Conservation (phyloP, 2,888 invertebrate genomes). For the Ecliptopera silaceata region DNA sequence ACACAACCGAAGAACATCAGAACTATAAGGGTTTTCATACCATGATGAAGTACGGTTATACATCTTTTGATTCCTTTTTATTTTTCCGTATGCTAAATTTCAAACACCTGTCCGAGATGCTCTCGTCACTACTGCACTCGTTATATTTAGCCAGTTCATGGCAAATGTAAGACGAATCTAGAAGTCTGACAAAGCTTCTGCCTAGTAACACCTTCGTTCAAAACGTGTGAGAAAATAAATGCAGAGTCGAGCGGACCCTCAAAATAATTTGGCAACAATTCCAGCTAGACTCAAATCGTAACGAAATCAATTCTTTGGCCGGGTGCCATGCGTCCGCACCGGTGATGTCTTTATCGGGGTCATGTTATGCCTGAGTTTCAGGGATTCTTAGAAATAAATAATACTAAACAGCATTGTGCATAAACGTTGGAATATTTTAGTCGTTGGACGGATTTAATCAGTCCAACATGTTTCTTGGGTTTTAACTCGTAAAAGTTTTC, state of each 20-base stretch:
- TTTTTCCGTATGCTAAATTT: too few relatives aligned
- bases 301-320: slow-evolving; percentile 50
- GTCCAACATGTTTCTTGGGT: too few relatives aligned
- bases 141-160: too few relatives aligned
- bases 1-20: too few relatives aligned
- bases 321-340: slow-evolving; percentile 41
- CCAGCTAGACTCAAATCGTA: slow-evolving; percentile 43
- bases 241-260: slow-evolving; percentile 29
- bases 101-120: too few relatives aligned
- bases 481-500: too few relatives aligned
- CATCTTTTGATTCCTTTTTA: too few relatives aligned
- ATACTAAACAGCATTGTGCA: slow-evolving; percentile 7
- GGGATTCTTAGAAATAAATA: slow-evolving; percentile 13
- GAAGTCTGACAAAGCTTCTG: neutral
- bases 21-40: too few relatives aligned
- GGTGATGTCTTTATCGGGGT: slow-evolving; percentile 28
- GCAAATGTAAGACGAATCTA: neutral
- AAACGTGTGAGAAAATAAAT: slow-evolving; percentile 6
- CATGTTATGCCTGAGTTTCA: slow-evolving; percentile 25
- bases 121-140: too few relatives aligned
- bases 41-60: too few relatives aligned
- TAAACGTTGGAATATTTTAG: neutral
- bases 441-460: too few relatives aligned
- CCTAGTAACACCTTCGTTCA: slow-evolving; percentile 12
- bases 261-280: slow-evolving; percentile 49